Evolutionary conservation across 2,888 invertebrate genomes (phyloP).

Genomic region (Unio pictorum): DNA sequence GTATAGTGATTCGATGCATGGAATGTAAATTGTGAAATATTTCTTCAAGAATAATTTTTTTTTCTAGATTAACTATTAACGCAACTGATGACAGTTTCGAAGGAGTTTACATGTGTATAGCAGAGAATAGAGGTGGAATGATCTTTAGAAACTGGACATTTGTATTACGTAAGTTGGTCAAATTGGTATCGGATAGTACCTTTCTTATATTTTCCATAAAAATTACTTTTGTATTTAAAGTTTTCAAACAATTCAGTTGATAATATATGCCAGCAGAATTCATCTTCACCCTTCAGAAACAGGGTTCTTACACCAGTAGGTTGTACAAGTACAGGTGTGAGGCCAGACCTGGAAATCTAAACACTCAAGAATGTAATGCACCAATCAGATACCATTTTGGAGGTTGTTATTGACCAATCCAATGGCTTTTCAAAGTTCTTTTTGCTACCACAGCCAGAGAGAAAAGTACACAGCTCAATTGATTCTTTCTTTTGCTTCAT

Average conservation of each 20-base stretch:
- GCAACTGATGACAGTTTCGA: conserved; percentile 34
- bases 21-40: neutral
- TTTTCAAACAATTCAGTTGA: no score
- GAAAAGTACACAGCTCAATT: no score
- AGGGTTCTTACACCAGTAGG: no score
- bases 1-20: neutral
- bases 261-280: no score
- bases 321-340: no score
- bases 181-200: neutral
- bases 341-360: no score
- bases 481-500: neutral
- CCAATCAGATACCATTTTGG: no score
- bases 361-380: no score
- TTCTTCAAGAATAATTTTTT: neutral
- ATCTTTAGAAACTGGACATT: conserved; percentile 52
- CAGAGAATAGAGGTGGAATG: conserved; percentile 46
- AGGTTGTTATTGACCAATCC: no score
- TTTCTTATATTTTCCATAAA: neutral
- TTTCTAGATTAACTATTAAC: conserved; percentile 54
- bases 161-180: conserved; percentile 37
- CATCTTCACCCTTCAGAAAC: no score
- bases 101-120: conserved; percentile 58
- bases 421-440: no score
- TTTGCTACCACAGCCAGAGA: no score
- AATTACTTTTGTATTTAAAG: neutral